phyloP scores from a whole-genome alignment of 2,888 invertebrate species.

The Brachylomia viminalis region DNA sequence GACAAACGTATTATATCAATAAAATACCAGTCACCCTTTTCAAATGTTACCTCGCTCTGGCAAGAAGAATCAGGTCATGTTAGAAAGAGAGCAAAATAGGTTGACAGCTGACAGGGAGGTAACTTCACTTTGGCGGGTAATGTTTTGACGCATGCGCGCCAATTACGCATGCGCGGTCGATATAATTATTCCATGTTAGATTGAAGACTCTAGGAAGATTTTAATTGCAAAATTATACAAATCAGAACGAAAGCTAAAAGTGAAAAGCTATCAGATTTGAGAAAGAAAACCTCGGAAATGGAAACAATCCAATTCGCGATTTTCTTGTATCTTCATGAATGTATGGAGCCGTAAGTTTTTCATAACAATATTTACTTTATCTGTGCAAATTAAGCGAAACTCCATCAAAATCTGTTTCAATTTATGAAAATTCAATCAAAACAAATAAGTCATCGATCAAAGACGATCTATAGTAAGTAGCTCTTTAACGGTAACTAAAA shows the following conservation, averaged over 20 bases:
- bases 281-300: background rate
- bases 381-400: background rate
- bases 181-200: slow-evolving; percentile 32
- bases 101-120: slow-evolving; percentile 33
- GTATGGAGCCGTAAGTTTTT: slow-evolving; percentile 26
- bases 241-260: background rate
- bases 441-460: background rate
- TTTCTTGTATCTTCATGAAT: slow-evolving; percentile 38
- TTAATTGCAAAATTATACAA: background rate
- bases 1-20: background rate
- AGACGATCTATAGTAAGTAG: background rate
- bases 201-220: background rate
- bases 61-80: background rate
- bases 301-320: slow-evolving; percentile 29
- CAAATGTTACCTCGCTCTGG: slow-evolving; percentile 1
- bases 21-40: slow-evolving; percentile 1
- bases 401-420: background rate
- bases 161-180: slow-evolving; percentile 60
- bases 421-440: background rate
- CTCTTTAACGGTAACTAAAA: background rate
- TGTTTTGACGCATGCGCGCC: slow-evolving; percentile 64
- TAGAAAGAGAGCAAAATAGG: slow-evolving; percentile 38
- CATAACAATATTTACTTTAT: background rate
- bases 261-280: background rate
- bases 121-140: slow-evolving; percentile 41